phyloP scores from a whole-genome alignment of 2,113 vertebrate species.

The Fregata magnificens region DNA sequence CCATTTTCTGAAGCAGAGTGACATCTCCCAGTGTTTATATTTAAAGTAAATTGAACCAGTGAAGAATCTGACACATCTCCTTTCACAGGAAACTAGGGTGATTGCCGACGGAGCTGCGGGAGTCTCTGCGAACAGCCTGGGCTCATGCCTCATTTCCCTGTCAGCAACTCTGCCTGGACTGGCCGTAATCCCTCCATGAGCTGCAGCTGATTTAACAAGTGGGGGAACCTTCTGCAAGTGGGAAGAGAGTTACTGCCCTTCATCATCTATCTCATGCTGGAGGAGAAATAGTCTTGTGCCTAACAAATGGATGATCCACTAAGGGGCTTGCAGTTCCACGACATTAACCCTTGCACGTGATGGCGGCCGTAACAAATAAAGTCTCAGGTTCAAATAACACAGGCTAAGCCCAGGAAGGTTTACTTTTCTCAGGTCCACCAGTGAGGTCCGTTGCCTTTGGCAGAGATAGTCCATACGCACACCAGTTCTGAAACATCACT shows the following conservation, averaged over 20 bases:
- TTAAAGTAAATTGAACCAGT: slow-evolving; percentile 37
- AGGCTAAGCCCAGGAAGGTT: not conserved
- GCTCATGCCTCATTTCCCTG: not conserved
- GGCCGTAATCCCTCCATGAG: not conserved
- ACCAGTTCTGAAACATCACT: rapidly evolving
- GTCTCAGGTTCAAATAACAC: not conserved
- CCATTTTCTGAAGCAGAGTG: slow-evolving; percentile 1
- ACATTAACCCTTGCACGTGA: rapidly evolving
- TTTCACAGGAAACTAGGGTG: not conserved
- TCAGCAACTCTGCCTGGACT: not conserved
- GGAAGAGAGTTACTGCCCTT: not conserved
- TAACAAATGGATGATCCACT: rapidly evolving
- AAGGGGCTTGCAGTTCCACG: not conserved
- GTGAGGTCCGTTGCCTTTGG: not conserved
- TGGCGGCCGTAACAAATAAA: not conserved
- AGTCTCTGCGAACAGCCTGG: not conserved
- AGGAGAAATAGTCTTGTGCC: not conserved
- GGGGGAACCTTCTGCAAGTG: not conserved
- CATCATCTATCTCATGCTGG: rapidly evolving
- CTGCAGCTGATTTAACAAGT: not conserved
- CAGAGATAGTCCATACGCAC: not conserved
- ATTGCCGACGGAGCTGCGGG: not conserved
- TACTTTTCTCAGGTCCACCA: not conserved
- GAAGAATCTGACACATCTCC: slow-evolving; percentile 11
- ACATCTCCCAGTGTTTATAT: not conserved